Base-by-base conservation (phyloP, 1,140 invertebrate species). In the Drosophila pallidifrons region DNA sequence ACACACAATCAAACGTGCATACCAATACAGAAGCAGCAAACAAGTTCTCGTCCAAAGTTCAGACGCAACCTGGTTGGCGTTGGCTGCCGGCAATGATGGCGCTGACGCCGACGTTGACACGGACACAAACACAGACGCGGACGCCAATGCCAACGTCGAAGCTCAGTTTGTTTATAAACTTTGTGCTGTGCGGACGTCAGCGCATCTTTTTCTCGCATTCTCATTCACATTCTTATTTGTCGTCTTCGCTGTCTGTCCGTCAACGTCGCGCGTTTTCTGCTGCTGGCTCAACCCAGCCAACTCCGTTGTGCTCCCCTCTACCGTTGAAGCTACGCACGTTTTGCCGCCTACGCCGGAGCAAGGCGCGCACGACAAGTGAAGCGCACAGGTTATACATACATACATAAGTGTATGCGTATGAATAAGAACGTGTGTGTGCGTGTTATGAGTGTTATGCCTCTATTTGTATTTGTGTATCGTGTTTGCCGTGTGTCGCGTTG, bases 151-250 rank as follows among this genome's bases (percentile, higher is more conserved):
- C 63, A 25, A 16, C 54, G 35, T 41, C 13, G 13, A 51, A 52
- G 51, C 54, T 75, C 59, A 75, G 78, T 87, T 87, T 87, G 82
- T 87, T 87, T 87, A 74, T 81, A 76, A 86, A 86, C 76, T 68
- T 67, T 76, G 78, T 73, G 75, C 70, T 46, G 78, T 64, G 70
- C 75, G 78, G 71, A 86, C 66, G 82, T 69, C 45, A 51, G 59
- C 67, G 80, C 74, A 59, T 65, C 47, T 64, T 38, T 75, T 8
- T 64, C 28, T 46, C 46, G 13, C 46, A 16, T n/a, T 55, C 30
- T 47, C 45, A 45, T 8, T 45, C 51, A 67, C 28, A 55, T 69
- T 55, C 25, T 41, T 35, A 57, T 35, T 74, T 41, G 45, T 68
- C 64, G 64, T 74, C 25, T 59, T 67, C 38, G 35, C 28, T 13